These are phyloP conservation scores for Amyelois transitella DNA, from an alignment of 1,140 invertebrate species.

Conservation along the genomic window DNA sequence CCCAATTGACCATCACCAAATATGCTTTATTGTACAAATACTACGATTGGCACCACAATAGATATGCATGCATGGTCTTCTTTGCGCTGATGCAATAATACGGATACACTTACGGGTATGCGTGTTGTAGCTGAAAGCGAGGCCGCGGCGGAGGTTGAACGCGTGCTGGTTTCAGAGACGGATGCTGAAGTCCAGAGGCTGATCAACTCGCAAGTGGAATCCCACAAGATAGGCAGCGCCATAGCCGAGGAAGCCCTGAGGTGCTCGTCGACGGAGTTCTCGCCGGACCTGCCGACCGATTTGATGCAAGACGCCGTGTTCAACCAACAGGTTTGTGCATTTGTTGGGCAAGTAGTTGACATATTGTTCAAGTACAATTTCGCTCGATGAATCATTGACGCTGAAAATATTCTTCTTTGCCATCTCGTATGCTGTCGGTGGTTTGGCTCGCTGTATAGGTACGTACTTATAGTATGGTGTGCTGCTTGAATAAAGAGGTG, in stretches of 20 bases:
- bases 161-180: slow-evolving; percentile 38
- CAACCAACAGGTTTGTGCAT: slow-evolving; percentile 32
- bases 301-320: slow-evolving; percentile 47
- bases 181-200: slow-evolving; percentile 79
- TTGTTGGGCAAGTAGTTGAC: not conserved
- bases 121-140: not conserved
- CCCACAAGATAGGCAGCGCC: slow-evolving; percentile 85
- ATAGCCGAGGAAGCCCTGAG: slow-evolving; percentile 83
- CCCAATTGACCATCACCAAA: too few species aligned
- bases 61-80: not conserved
- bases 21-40: too few species aligned
- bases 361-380: too few species aligned
- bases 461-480: too few species aligned
- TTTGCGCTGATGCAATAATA: not conserved
- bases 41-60: too few species aligned
- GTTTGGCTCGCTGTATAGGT: too few species aligned
- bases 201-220: slow-evolving; percentile 84
- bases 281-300: slow-evolving; percentile 44
- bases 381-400: too few species aligned
- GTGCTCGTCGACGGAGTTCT: slow-evolving; percentile 68
- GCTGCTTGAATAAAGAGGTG: too few species aligned
- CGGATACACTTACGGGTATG: not conserved
- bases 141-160: slow-evolving; percentile 3
- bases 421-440: too few species aligned
- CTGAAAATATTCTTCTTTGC: too few species aligned